Conservation (phyloP, 2,888 invertebrate species). For the Syritta pipiens region DNA sequence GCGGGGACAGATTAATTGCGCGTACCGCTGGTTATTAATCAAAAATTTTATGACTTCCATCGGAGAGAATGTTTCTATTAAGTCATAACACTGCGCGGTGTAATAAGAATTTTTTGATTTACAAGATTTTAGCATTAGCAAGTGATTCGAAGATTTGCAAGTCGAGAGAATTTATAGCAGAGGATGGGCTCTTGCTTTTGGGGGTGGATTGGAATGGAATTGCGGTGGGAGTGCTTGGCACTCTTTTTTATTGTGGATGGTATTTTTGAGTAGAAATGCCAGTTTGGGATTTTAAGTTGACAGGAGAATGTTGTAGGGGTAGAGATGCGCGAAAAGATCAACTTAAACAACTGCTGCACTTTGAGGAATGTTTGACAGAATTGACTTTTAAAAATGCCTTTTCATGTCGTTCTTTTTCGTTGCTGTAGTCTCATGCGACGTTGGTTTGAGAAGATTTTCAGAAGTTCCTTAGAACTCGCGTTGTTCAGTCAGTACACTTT, state of each 20-base stretch:
- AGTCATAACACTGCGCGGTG: slow-evolving; percentile 45
- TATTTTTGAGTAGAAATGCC: slow-evolving; percentile 44
- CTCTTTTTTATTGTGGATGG: not conserved
- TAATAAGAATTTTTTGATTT: slow-evolving; percentile 32
- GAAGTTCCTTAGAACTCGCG: too few relatives aligned
- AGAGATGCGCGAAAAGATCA: too few relatives aligned
- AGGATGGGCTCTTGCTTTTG: slow-evolving; percentile 40
- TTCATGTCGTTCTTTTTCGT: too few relatives aligned
- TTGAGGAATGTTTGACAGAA: too few relatives aligned
- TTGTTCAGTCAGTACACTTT: too few relatives aligned
- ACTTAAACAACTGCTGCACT: too few relatives aligned
- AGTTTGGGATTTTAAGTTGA: too few relatives aligned
- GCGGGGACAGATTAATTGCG: slow-evolving; percentile 54
- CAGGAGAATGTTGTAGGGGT: too few relatives aligned
- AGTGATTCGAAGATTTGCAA: not conserved
- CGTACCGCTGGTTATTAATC: slow-evolving; percentile 55
- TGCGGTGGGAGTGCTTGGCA: slow-evolving; percentile 40
- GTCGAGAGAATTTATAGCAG: slow-evolving; percentile 1
- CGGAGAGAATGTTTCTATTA: slow-evolving; percentile 51
- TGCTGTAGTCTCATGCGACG: too few relatives aligned
- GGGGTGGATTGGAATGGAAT: slow-evolving; percentile 25
- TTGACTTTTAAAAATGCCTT: too few relatives aligned
- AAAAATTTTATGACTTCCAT: slow-evolving; percentile 34
- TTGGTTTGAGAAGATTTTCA: too few relatives aligned
- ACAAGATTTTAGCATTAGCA: slow-evolving; percentile 59